Conservation (phyloP, 2,113 vertebrate genomes). For the Urocolius indicus region DNA sequence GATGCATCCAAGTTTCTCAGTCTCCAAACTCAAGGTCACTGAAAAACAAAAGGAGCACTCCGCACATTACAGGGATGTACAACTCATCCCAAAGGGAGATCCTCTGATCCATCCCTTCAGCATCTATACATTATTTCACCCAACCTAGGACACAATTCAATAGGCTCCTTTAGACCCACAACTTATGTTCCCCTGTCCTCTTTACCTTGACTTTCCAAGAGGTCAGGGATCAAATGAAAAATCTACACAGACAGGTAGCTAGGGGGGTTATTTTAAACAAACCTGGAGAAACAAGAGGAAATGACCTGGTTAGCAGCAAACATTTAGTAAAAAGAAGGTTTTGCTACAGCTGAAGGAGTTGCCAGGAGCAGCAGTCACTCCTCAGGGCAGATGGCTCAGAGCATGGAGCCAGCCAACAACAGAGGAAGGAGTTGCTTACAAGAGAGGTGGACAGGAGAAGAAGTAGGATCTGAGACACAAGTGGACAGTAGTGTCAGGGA, state of each 20-base stretch:
- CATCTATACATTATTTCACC: neutral
- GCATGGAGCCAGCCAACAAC: neutral
- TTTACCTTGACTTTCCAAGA: neutral
- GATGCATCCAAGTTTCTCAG: neutral
- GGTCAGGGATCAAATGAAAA: neutral
- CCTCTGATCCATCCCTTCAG: neutral
- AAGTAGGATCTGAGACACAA: neutral
- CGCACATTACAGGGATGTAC: neutral
- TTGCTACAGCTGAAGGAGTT: neutral
- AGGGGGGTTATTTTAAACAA: neutral
- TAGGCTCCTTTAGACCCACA: neutral
- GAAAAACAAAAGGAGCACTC: neutral
- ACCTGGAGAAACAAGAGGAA: neutral
- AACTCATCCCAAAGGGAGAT: neutral
- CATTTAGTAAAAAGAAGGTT: neutral
- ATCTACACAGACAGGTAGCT: rapidly evolving
- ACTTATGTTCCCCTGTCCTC: neutral
- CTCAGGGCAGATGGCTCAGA: neutral
- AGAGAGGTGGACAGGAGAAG: neutral
- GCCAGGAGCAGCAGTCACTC: neutral
- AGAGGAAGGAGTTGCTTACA: neutral
- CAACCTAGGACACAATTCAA: neutral
- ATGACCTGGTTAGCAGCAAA: neutral
- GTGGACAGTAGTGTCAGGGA: neutral
- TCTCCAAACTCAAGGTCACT: conserved; percentile 33